Percentiles rank a stretch among this genome's conserved stretches.
phyloP scores from a whole-genome alignment of 2,797 vertebrate species.

The Buceros bicornis region DNA sequence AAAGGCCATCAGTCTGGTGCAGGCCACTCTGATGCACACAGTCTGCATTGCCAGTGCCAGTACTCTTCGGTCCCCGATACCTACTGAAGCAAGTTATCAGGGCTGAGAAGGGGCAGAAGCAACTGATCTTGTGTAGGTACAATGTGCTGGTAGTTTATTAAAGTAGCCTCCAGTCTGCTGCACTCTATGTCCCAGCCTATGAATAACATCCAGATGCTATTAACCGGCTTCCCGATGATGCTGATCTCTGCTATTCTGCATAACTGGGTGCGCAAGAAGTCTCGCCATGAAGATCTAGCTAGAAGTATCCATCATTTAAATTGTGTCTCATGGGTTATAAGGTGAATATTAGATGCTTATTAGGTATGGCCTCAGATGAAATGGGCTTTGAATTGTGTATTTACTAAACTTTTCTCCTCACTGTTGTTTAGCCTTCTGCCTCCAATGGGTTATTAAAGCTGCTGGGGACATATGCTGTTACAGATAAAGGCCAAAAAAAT shows the following conservation, averaged over 20 bases:
- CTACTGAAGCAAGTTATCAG: neutral
- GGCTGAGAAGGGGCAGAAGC: neutral
- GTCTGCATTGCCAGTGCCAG: neutral
- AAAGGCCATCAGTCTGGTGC: neutral
- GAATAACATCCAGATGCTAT: neutral
- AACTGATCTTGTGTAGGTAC: neutral
- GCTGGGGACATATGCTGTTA: neutral
- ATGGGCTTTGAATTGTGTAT: neutral
- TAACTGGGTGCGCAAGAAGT: neutral
- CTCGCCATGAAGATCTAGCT: neutral
- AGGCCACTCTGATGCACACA: neutral
- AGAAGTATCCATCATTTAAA: neutral
- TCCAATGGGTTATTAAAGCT: neutral
- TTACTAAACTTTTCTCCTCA: neutral
- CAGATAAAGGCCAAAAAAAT: neutral
- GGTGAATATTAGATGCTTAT: neutral
- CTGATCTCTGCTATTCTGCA: neutral
- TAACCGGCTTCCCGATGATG: neutral
- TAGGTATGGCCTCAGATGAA: neutral
- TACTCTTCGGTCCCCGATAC: neutral
- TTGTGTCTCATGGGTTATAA: neutral
- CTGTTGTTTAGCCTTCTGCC: neutral
- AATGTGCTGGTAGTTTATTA: neutral
- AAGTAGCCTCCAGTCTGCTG: neutral
- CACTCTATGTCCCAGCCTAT: neutral